Percentiles rank a stretch among this genome's conserved stretches.
Evolutionary conservation across 92 coral and sea anemone genomes (phyloP).

Genomic region (Epizoanthus illoricatus): DNA sequence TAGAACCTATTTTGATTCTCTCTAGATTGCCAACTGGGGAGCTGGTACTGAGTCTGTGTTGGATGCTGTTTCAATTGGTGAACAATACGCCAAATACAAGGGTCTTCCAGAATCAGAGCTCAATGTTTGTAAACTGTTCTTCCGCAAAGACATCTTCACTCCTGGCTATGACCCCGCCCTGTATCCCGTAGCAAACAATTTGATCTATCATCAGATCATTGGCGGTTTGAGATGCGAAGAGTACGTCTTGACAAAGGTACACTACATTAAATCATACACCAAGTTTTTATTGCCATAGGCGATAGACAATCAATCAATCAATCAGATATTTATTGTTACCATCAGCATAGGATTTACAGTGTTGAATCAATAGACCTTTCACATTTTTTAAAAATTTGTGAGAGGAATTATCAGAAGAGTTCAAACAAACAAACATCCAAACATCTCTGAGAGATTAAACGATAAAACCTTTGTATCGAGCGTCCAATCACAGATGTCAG

Average conservation of each 20-base stretch:
- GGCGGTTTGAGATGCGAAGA: slow-evolving; percentile 82
- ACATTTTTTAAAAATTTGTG: too few species aligned
- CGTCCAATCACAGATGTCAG: too few species aligned
- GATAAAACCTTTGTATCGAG: too few species aligned
- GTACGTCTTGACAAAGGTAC: slow-evolving; percentile 42
- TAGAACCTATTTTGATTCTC: not conserved
- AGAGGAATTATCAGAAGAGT: too few species aligned
- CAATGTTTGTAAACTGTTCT: slow-evolving; percentile 63
- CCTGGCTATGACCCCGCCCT: slow-evolving; percentile 64
- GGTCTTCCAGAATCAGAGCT: slow-evolving; percentile 53
- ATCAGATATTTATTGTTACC: too few species aligned
- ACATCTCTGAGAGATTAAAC: too few species aligned
- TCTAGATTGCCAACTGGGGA: slow-evolving; percentile 86
- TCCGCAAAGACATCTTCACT: slow-evolving; percentile 81
- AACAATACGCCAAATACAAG: slow-evolving; percentile 73
- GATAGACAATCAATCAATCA: too few species aligned
- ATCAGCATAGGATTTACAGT: too few species aligned
- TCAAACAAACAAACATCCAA: too few species aligned
- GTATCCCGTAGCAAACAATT: slow-evolving; percentile 72
- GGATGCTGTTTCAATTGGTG: slow-evolving; percentile 84
- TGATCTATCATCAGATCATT: slow-evolving; percentile 75
- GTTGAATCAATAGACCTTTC: too few species aligned
- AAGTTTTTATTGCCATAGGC: too few species aligned
- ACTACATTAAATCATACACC: too few species aligned
- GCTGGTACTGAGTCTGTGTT: slow-evolving; percentile 73